Evolutionary conservation across 2,797 vertebrate species (phyloP).

Genomic region (Thripadectes ignobilis): DNA sequence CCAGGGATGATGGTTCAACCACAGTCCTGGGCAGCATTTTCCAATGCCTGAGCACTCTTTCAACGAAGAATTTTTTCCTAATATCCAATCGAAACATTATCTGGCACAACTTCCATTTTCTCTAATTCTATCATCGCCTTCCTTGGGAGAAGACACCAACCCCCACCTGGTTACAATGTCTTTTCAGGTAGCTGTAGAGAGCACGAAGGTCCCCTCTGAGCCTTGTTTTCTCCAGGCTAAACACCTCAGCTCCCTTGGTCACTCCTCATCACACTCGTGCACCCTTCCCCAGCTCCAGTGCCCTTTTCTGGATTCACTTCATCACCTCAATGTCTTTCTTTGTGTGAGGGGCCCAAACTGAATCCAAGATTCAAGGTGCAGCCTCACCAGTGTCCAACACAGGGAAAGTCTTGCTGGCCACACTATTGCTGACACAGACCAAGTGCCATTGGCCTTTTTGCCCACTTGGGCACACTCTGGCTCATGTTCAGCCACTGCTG

Average conservation of each 20-base stretch:
- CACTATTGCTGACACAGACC: neutral
- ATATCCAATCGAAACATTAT: neutral
- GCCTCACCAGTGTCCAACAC: neutral
- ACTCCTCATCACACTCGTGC: neutral
- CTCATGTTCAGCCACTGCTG: accelerated
- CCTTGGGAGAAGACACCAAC: accelerated
- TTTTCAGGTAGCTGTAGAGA: neutral
- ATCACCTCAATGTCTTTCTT: accelerated
- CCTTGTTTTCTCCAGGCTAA: neutral
- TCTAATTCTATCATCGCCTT: neutral
- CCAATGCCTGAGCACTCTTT: neutral
- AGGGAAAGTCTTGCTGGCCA: neutral
- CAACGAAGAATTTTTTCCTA: neutral
- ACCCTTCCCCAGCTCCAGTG: accelerated
- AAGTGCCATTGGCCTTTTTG: neutral
- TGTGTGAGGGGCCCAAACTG: neutral
- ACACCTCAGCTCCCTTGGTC: neutral
- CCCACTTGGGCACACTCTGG: accelerated
- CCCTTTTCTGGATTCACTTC: neutral
- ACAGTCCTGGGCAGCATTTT: neutral
- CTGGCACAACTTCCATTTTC: neutral
- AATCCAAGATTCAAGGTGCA: neutral
- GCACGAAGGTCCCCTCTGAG: too few relatives aligned
- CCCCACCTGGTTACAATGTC: accelerated
- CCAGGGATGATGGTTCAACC: too few relatives aligned